Evolutionary conservation across 2,113 vertebrate genomes (phyloP).

Genomic region (Ailuropoda melanoleuca): DNA sequence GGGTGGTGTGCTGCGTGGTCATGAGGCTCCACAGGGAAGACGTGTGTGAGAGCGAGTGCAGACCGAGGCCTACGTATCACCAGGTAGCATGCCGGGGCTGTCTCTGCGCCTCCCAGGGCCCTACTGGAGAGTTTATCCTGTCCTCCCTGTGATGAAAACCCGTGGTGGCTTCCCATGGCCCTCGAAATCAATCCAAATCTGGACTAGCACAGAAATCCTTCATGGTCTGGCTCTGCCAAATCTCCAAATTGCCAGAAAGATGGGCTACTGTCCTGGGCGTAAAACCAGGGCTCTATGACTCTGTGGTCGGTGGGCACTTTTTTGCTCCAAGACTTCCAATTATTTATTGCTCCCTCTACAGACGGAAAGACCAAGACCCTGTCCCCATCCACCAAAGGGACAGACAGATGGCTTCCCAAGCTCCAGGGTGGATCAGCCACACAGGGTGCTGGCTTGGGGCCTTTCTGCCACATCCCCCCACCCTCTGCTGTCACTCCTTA

Average conservation of each 20-base stretch:
- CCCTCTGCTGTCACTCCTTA: background rate
- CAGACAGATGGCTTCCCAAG: background rate
- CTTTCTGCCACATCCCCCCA: background rate
- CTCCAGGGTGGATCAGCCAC: background rate
- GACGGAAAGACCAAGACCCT: background rate
- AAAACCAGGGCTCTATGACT: background rate
- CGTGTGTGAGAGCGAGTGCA: background rate
- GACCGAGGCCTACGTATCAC: rapidly evolving
- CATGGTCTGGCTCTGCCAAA: background rate
- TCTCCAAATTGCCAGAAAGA: background rate
- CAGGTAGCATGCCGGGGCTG: too few species aligned
- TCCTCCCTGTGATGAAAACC: background rate
- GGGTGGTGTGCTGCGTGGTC: rapidly evolving
- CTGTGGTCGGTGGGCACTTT: background rate
- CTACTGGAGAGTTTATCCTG: background rate
- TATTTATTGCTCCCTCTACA: background rate
- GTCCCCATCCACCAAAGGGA: background rate
- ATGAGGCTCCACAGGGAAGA: rapidly evolving
- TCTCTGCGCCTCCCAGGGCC: background rate
- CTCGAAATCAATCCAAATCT: background rate
- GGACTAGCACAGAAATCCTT: background rate
- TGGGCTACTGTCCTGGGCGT: background rate
- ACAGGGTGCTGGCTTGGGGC: background rate
- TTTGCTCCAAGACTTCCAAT: background rate
- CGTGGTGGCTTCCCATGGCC: background rate